phyloP scores from a whole-genome alignment of 30 jellyfish, hydroid and myxozoan genomes.

The Aurelia sp. region DNA sequence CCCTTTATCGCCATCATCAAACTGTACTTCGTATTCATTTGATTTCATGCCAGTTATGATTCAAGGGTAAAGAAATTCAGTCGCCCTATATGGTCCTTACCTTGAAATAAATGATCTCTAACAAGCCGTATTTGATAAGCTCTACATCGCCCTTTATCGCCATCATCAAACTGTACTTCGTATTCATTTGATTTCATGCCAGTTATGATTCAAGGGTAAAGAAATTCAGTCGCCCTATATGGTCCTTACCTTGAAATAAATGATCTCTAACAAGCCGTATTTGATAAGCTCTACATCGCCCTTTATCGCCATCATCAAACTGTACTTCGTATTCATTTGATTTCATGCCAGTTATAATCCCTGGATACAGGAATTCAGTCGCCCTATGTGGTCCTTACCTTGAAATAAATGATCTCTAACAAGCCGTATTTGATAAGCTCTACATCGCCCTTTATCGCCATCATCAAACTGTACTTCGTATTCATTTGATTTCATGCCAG shows the following conservation, averaged over 20 bases:
- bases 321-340: slow-evolving; percentile 75
- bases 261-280: slow-evolving; percentile 74
- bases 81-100: no score
- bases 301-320: slow-evolving; percentile 88
- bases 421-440: slow-evolving; percentile 83
- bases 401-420: slow-evolving; percentile 59
- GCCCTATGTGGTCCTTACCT: slow-evolving; percentile 2
- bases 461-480: slow-evolving; percentile 85
- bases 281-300: slow-evolving; percentile 82
- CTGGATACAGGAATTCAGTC: slow-evolving; percentile 78
- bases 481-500: slow-evolving; percentile 65
- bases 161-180: slow-evolving; percentile 88
- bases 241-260: slow-evolving; percentile 31
- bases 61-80: slow-evolving; percentile 88
- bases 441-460: slow-evolving; percentile 82
- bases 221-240: slow-evolving; percentile 7
- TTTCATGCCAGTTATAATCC: slow-evolving; percentile 72
- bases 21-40: slow-evolving; percentile 85
- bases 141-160: slow-evolving; percentile 82
- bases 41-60: slow-evolving; percentile 69
- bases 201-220: slow-evolving; percentile 90
- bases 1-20: slow-evolving; percentile 95
- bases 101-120: slow-evolving; percentile 60
- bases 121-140: slow-evolving; percentile 87
- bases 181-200: slow-evolving; percentile 68